Base-by-base conservation (phyloP, 2,888 invertebrate species). In the Chydorus sphaericus region DNA sequence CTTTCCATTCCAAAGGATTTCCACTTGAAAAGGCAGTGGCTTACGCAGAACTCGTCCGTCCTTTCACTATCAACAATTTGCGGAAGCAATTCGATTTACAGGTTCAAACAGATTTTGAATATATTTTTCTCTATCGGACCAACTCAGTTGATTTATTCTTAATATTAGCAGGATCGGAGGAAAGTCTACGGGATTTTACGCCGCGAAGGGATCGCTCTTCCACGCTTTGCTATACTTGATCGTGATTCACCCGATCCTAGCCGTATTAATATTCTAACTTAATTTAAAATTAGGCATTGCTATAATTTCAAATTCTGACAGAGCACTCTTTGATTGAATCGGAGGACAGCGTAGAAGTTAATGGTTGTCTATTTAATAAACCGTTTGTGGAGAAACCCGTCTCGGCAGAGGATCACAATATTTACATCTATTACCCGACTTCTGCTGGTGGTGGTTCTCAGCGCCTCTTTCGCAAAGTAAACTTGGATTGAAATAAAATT, bases 381-480 rank as follows among this genome's bases (percentile, higher is more conserved):
- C 98, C 98, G 0, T 98, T 98, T 73, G 98, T 99, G 20, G 98
- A 99, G 74, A 98, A 99, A 69, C 98, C 98, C 0, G 90, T 99
- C 7, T 93, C 93, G 23, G 98, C 98, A 0, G 98, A 99, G 72
- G 97, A 99, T 73, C 98, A 99, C 70, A 98, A 99, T 70, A 94
- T 98, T 68, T 96, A 96, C 69, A 98, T 99, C 65, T 99, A 99
- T 71, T 99, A 97, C 73, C 98, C 98, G 1, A 91, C 93, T 14
- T 91, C 92, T 2, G 98, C 97, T 3, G 98, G 91, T 28, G 98
- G 97, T 5, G 98, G 98, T 16, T 92, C 92, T 68, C 98, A 98
- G 69, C 77, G 96, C 62, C 77, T 99, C 37, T 99, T 99, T 73
- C 80, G 98, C 70, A 99, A 99, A 80, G 92, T 90, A 72, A n/a